These are phyloP conservation scores for Callimorpha dominula DNA, from an alignment of 2,888 invertebrate genomes.

Conservation along the genomic window DNA sequence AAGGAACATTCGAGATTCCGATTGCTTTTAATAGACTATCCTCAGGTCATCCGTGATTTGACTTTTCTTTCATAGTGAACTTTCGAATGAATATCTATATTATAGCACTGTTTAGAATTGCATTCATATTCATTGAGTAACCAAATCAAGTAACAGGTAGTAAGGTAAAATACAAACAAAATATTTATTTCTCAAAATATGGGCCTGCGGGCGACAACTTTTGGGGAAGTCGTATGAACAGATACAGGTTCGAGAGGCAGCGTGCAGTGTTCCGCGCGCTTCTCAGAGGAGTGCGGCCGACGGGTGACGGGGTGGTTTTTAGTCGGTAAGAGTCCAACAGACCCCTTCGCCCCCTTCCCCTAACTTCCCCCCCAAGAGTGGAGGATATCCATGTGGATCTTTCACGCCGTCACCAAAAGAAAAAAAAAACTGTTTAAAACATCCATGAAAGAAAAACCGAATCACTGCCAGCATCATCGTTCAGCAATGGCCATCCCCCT, in stretches of 20 bases:
- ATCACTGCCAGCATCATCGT: slow-evolving; percentile 31
- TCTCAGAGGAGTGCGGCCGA: too few species aligned
- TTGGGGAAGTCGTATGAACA: too few species aligned
- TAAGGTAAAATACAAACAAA: not conserved
- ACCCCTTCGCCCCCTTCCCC: too few species aligned
- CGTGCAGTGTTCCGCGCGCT: too few species aligned
- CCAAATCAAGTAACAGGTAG: not conserved
- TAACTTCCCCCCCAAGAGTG: too few species aligned
- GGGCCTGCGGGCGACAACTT: too few species aligned
- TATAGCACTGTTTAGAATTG: not conserved
- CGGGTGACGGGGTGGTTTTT: too few species aligned
- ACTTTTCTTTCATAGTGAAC: slow-evolving; percentile 44
- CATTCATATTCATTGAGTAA: not conserved
- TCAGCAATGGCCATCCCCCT: slow-evolving; percentile 77
- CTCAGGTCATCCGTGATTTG: slow-evolving; percentile 33
- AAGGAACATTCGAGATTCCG: slow-evolving; percentile 10
- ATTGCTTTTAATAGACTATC: slow-evolving; percentile 6
- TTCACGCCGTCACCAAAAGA: not conserved
- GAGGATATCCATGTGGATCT: too few species aligned
- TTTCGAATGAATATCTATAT: not conserved
- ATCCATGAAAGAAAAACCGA: slow-evolving; percentile 47
- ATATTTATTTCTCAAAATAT: not conserved
- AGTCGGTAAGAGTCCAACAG: too few species aligned
- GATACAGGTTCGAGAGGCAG: too few species aligned
- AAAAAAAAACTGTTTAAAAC: not conserved